These are phyloP conservation scores for Hippopotamus amphibius DNA, from an alignment of 2,113 vertebrate species.

Conservation along the genomic window DNA sequence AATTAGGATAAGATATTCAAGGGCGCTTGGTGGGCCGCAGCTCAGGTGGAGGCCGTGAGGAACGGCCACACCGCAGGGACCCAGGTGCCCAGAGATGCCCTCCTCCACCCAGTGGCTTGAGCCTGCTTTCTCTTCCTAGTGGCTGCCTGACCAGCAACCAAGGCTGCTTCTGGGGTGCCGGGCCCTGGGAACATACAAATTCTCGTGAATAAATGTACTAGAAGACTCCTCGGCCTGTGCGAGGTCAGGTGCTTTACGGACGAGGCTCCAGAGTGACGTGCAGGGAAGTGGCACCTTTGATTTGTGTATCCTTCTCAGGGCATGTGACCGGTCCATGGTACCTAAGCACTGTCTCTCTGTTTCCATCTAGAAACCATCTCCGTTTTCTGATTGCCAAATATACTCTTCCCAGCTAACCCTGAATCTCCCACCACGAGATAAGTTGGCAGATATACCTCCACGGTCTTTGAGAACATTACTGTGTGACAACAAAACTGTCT, in stretches of 20 bases:
- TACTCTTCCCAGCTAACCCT: not conserved
- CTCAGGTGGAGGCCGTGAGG: not conserved
- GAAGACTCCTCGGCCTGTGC: not conserved
- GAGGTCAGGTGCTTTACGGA: no score
- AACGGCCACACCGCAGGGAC: not conserved
- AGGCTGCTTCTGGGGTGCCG: not conserved
- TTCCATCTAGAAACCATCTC: no score
- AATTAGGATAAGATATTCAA: not conserved
- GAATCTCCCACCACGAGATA: not conserved
- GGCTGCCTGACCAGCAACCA: not conserved
- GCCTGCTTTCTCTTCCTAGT: not conserved
- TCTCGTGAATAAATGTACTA: not conserved
- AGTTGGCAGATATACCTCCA: not conserved
- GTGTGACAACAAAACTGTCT: not conserved
- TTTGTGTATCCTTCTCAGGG: not conserved
- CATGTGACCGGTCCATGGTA: fast-evolving
- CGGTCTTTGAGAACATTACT: not conserved
- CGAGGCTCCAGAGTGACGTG: not conserved
- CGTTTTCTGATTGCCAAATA: not conserved
- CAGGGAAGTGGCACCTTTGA: not conserved
- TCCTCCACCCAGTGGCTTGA: not conserved
- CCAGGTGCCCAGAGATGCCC: no score
- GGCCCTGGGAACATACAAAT: not conserved
- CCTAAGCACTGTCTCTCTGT: fast-evolving
- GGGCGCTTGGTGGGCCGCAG: not conserved